Conservation (phyloP, 2,888 invertebrate species). For the Hypercompe scribonia region DNA sequence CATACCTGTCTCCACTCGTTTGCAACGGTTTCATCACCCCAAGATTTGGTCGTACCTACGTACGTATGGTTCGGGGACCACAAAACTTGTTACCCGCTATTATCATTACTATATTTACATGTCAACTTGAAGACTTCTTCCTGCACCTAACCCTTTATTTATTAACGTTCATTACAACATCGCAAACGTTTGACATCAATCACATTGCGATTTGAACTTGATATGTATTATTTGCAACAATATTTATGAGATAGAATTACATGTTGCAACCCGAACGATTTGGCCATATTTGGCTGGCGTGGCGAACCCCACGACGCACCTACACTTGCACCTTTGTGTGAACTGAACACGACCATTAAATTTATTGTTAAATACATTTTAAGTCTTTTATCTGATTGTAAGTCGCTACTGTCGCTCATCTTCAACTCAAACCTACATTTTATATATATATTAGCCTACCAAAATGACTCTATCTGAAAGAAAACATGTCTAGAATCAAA, state of each 20-base stretch:
- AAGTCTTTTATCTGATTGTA: background rate
- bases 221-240: slow-evolving; percentile 67
- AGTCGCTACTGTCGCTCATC: background rate
- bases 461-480: no score
- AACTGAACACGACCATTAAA: background rate
- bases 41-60: no score
- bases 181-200: slow-evolving; percentile 60
- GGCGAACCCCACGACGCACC: background rate
- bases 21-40: no score
- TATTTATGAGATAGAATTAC: slow-evolving; percentile 72
- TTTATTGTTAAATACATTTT: background rate
- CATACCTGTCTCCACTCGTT: no score
- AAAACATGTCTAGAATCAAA: no score
- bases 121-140: no score
- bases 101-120: no score
- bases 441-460: no score
- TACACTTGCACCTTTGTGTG: background rate
- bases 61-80: no score
- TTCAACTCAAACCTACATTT: no score
- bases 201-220: slow-evolving; percentile 56
- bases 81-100: no score
- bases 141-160: no score
- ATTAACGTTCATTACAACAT: slow-evolving; percentile 1
- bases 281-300: slow-evolving; percentile 24
- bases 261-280: slow-evolving; percentile 53